phyloP scores from a whole-genome alignment of 64 coral and sea anemone genomes.

The Pocillopora verrucosa region DNA sequence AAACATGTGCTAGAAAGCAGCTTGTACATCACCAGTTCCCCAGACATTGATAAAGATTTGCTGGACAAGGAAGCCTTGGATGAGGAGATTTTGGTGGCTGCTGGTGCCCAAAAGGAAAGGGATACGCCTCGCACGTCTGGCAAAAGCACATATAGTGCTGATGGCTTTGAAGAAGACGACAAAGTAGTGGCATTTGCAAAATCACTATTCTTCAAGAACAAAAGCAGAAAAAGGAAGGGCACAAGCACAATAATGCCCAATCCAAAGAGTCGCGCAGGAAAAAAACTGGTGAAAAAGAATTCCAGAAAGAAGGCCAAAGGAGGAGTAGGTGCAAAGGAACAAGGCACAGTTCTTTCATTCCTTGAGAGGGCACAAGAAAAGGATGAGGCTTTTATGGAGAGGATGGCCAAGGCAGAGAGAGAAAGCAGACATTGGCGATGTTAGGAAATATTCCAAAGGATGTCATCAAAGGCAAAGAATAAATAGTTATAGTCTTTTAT shows the following conservation, averaged over 20 bases:
- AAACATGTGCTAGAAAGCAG: conserved; percentile 46
- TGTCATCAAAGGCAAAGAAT: conserved; percentile 6
- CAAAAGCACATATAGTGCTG: neutral
- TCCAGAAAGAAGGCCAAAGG: neutral
- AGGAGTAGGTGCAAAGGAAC: conserved; percentile 2
- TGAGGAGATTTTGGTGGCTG: neutral
- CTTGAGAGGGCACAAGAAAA: no score
- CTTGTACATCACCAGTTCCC: neutral
- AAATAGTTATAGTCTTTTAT: neutral
- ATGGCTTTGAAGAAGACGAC: no score
- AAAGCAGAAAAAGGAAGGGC: neutral
- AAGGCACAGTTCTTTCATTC: neutral
- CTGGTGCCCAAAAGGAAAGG: conserved; percentile 6
- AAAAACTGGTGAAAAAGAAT: neutral
- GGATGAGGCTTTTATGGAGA: no score
- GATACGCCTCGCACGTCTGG: conserved; percentile 1
- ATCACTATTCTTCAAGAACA: conserved; percentile 9
- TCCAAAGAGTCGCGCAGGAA: neutral
- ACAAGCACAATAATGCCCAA: neutral
- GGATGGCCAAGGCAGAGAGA: no score
- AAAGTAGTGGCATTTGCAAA: neutral
- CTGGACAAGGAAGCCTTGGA: conserved; percentile 13
- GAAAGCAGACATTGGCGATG: neutral
- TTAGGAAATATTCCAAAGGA: conserved; percentile 26
- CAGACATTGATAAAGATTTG: neutral